Evolutionary conservation across 2,113 vertebrate species (phyloP), one percentile per base, ranked within the genome.

Genomic region (Psittacara wagleri): DNA sequence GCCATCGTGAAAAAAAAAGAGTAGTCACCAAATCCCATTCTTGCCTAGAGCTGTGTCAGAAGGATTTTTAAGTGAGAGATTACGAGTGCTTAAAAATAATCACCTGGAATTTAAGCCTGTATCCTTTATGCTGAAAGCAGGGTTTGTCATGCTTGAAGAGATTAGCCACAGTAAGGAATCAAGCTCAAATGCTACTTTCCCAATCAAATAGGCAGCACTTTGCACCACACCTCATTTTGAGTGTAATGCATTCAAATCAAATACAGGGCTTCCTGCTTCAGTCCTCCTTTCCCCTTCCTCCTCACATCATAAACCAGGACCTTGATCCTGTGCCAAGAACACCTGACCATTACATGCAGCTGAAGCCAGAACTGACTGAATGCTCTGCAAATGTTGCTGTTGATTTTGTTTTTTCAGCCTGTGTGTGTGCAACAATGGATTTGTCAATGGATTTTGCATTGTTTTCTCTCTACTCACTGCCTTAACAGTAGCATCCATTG

Each of bases 61-160:
- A 69, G 33, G 52, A 54, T 59, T 87, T 92, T 84, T 62, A 67
- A 43, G 35, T 49, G 44, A 52, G 25, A n/a, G 37, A 88, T 85
- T 91, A 83, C 31, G 49, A 66, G 15, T 37, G 18, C 37, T 77
- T 73, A 88, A 76, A 95, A 96, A 84, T 52, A 85, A 66, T 76
- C 59, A 43, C 29, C 31, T 85, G 62, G 43, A 94, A 83, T 7
- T 69, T 79, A 17, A 94, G 37, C 18, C 43, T 86, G 28, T 27
- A 19, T 76, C 4, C 35, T 76, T 94, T 39, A 18, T 62, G 35
- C 48, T 83, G 54, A 67, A 76, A 74, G 19, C 72, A 54, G 44
- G 9, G 13, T 37, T 59, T 74, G 37, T 77, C 78, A 55, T 80
- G 28, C 62, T 62, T n/a, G 39, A 79, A 74, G 44, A 44, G 22